Evolutionary conservation across 2,797 vertebrate genomes (phyloP), one percentile per base, ranked within the genome.

Genomic region (Enteromius argenteus): DNA sequence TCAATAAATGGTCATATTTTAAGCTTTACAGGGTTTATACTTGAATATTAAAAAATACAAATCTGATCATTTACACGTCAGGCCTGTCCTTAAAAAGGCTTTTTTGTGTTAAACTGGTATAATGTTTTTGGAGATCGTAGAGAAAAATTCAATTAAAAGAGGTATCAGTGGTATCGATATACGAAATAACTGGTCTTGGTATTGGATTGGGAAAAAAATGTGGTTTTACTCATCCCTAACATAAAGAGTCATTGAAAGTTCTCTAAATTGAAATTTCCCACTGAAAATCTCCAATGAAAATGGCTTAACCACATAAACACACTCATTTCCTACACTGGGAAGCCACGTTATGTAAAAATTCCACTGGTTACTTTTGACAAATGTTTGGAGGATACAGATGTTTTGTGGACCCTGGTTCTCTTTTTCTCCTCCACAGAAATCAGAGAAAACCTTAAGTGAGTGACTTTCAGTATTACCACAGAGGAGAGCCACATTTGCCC

Each of bases 311-410:
- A 69, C 85, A 86, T 73, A 86, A 85, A 80, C 84, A 84, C 72
- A 71, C 89, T 93, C 87, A 91, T 91, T 93, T 93, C 87, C 93
- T 92, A 94, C 90, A 91, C 73, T 23, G 84, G 44, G 87, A 85
- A 91, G 90, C 88, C 89, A 17, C 92, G 85, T 92, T 93, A 90
- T 85, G 81, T 91, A 91, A 90, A 90, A 91, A 90, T 86, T 89
- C 87, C 87, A 87, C 87, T 88, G 88, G 89, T 90, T 90, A 87
- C 87, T 32, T 81, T 88, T 90, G 90, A 90, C 89, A 94, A 92
- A 92, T 88, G 84, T 84, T 86, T 80, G 73, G 86, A 89, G 83
- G 76, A 89, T 87, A 84, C 90, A 93, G 93, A 93, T 93, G 92
- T 92, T 86, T 80, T 71, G 66, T 73, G 78, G 56, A 66, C 79